Conservation (phyloP, 2,888 invertebrate genomes). For the Drosophila phalerata region DNA sequence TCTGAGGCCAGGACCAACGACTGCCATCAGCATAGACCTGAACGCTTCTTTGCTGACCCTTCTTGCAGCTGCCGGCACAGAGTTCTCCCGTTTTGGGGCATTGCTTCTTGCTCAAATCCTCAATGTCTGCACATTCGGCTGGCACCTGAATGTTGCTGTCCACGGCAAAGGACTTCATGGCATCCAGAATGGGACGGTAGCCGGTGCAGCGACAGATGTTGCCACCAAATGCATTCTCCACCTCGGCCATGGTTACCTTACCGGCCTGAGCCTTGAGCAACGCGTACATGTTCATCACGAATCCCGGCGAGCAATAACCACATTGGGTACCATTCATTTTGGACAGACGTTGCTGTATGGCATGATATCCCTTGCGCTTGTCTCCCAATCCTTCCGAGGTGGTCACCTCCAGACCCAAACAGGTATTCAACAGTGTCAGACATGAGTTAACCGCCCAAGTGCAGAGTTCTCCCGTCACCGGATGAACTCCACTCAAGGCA, state of each 20-base stretch:
- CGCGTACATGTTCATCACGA: conserved; percentile 91
- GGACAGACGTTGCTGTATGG: conserved; percentile 89
- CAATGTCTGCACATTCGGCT: conserved; percentile 86
- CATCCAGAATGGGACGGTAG: conserved; percentile 91
- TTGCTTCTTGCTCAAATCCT: conserved; percentile 84
- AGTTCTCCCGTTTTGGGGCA: conserved; percentile 84
- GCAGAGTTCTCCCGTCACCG: conserved; percentile 85
- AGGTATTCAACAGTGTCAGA: conserved; percentile 88
- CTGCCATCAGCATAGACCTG: conserved; percentile 71
- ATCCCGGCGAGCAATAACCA: conserved; percentile 92
- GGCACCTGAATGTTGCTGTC: conserved; percentile 86
- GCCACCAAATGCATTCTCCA: conserved; percentile 92
- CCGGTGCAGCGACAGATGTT: conserved; percentile 94
- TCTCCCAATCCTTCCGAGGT: conserved; percentile 91
- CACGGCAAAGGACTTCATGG: conserved; percentile 91
- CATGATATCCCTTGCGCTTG: conserved; percentile 88
- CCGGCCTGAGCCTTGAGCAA: conserved; percentile 86
- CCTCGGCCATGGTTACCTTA: conserved; percentile 87
- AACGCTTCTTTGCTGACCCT: conserved; percentile 27
- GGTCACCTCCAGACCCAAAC: conserved; percentile 89
- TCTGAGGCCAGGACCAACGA: conserved; percentile 81
- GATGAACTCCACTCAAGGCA: conserved; percentile 81
- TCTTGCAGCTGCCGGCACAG: conserved; percentile 83
- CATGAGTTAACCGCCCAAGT: conserved; percentile 90
- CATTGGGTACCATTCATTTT: conserved; percentile 90